Conservation (phyloP, 2,113 vertebrate genomes). For the Pholis gunnellus region DNA sequence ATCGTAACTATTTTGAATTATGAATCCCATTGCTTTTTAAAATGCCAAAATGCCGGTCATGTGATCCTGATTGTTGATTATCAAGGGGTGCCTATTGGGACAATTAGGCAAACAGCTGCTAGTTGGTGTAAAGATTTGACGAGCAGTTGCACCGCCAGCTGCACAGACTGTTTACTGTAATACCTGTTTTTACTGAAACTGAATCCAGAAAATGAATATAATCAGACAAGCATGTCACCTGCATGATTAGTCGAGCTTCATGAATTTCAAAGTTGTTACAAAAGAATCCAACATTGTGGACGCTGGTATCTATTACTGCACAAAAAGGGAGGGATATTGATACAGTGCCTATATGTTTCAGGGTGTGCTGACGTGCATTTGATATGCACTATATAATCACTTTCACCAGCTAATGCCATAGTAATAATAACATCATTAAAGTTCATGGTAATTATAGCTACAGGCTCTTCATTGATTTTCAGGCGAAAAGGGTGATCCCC, state of each 20-base stretch:
- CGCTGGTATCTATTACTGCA: background rate
- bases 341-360: constrained; percentile 16
- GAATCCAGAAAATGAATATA: constrained; percentile 21
- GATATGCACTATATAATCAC: constrained; percentile 61
- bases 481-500: constrained; percentile 76
- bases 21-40: constrained; percentile 35
- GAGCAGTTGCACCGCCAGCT: constrained; percentile 56
- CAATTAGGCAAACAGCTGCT: constrained; percentile 60
- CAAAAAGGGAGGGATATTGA: constrained; percentile 1
- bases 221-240: constrained; percentile 30
- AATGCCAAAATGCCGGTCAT: constrained; percentile 23
- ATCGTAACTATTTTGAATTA: background rate
- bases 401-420: constrained; percentile 65
- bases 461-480: constrained; percentile 81
- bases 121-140: constrained; percentile 55
- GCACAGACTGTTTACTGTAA: constrained; percentile 35
- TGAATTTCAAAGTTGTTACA: background rate
- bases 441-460: constrained; percentile 80
- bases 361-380: constrained; percentile 53
- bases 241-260: constrained; percentile 20
- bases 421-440: constrained; percentile 84
- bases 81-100: constrained; percentile 35
- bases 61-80: constrained; percentile 45
- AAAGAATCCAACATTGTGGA: background rate
- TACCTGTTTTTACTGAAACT: constrained; percentile 19